Conservation (phyloP, 30 jellyfish, hydroid and myxozoan species). For the Aurelia sp. region DNA sequence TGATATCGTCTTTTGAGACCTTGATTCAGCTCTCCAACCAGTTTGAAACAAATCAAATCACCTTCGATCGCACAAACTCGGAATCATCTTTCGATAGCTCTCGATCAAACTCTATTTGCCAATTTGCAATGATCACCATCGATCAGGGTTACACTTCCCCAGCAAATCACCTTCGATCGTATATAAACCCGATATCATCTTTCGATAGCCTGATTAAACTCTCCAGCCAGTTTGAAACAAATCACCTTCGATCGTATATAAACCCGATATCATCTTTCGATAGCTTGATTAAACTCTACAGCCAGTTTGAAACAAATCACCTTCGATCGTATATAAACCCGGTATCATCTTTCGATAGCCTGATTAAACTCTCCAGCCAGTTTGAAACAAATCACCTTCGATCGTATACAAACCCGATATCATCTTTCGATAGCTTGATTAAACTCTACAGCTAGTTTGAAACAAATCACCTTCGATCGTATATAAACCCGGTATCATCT, state of each 20-base stretch:
- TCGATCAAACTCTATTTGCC: too few relatives aligned
- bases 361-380: constrained; percentile 7
- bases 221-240: neutral
- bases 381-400: constrained; percentile 5
- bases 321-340: neutral
- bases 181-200: neutral
- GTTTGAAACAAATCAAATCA: constrained; percentile 6
- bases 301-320: constrained; percentile 2
- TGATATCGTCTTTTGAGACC: neutral
- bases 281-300: neutral
- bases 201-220: neutral
- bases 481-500: neutral
- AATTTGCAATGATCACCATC: too few relatives aligned
- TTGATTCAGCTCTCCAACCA: neutral
- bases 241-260: too few relatives aligned
- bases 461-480: neutral
- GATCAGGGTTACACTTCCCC: too few relatives aligned
- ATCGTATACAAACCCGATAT: neutral
- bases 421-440: neutral
- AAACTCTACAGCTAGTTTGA: constrained; percentile 3
- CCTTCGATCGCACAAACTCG: neutral
- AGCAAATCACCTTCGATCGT: neutral
- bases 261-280: too few relatives aligned
- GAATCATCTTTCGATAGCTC: too few relatives aligned
- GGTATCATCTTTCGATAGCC: neutral